These are phyloP conservation scores for Camponotus floridanus DNA, from an alignment of 1,140 invertebrate genomes.

Conservation along the genomic window DNA sequence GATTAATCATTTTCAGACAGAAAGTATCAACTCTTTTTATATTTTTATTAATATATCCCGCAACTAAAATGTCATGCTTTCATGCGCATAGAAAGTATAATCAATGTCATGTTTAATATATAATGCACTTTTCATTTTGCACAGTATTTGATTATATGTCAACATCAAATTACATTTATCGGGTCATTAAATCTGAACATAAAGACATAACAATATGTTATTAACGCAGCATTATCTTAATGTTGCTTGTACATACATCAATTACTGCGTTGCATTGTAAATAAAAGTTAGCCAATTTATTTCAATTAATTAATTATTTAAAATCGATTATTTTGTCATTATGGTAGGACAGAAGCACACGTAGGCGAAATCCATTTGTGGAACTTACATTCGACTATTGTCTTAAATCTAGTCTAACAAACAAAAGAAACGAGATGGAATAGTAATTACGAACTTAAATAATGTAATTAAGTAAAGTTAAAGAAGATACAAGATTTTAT, in stretches of 20 bases:
- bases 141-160: slow-evolving; percentile 52
- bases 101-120: slow-evolving; percentile 56
- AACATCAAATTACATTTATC: slow-evolving; percentile 56
- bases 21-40: background rate
- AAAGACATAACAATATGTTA: slow-evolving; percentile 36
- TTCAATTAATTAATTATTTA: slow-evolving; percentile 42
- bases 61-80: background rate
- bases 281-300: slow-evolving; percentile 60
- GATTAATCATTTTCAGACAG: background rate
- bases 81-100: slow-evolving; percentile 28
- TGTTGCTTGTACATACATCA: slow-evolving; percentile 17
- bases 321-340: slow-evolving; percentile 1
- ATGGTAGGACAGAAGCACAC: slow-evolving; percentile 20
- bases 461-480: background rate
- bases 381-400: slow-evolving; percentile 23
- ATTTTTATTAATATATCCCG: slow-evolving; percentile 31
- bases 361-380: slow-evolving; percentile 28
- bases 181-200: slow-evolving; percentile 57
- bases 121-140: slow-evolving; percentile 32
- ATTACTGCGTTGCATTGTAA: slow-evolving; percentile 57
- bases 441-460: background rate
- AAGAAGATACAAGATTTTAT: background rate
- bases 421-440: slow-evolving; percentile 7
- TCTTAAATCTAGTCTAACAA: slow-evolving; percentile 17
- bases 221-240: slow-evolving; percentile 67